Evolutionary conservation across 2,113 vertebrate species (phyloP).

Genomic region (Athene cunicularia): DNA sequence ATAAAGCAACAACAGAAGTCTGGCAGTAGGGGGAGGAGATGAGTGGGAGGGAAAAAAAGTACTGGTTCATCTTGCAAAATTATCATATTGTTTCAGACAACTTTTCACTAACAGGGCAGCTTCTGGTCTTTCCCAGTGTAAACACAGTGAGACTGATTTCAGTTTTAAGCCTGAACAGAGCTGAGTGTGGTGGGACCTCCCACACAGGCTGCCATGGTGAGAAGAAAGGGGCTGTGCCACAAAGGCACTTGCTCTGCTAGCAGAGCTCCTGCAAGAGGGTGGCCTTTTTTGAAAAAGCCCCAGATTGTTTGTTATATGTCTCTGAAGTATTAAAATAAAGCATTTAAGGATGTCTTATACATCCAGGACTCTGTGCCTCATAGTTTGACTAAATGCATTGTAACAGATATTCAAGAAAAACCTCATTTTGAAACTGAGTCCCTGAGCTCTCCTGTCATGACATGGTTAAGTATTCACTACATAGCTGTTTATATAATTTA

Average conservation of each 20-base stretch:
- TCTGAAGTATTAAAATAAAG: neutral
- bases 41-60: fast-evolving
- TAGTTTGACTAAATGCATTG: neutral
- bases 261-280: neutral
- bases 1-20: neutral
- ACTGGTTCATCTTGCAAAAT: neutral
- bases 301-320: neutral
- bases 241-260: neutral
- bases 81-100: neutral
- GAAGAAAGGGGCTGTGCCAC: neutral
- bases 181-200: neutral
- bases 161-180: neutral
- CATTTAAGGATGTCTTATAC: neutral
- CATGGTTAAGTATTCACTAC: neutral
- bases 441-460: neutral
- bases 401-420: neutral
- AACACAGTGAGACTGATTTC: neutral
- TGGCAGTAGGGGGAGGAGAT: fast-evolving
- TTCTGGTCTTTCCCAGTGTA: neutral
- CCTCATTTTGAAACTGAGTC: neutral
- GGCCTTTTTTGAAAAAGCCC: neutral
- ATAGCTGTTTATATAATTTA: neutral
- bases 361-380: neutral
- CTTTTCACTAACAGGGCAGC: neutral
- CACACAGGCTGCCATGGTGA: fast-evolving